Evolutionary conservation across 2,888 invertebrate genomes (phyloP).

Genomic region (Caenorhabditis becei): DNA sequence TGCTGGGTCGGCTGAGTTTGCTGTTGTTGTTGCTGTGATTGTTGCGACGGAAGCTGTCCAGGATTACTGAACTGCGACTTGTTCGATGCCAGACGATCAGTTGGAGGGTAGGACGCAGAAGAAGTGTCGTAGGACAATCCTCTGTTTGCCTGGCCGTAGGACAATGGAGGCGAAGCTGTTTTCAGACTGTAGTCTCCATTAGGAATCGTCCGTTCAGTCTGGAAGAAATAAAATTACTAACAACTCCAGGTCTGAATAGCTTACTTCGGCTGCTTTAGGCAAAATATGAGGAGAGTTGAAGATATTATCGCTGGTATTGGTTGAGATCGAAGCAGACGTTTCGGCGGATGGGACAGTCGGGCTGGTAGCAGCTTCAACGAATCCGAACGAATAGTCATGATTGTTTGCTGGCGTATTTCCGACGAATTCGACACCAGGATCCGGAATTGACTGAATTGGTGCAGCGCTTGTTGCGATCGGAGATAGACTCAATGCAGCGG

Average conservation of each 20-base stretch:
- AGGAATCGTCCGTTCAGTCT: constrained; percentile 49
- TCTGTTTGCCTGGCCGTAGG: constrained; percentile 48
- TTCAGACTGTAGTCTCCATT: constrained; percentile 62
- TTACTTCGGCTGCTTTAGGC: constrained; percentile 57
- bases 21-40: constrained; percentile 51
- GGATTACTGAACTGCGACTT: constrained; percentile 50
- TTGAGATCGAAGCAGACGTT: constrained; percentile 61
- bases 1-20: constrained; percentile 42
- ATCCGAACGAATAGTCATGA: constrained; percentile 68
- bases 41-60: constrained; percentile 47
- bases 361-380: constrained; percentile 61
- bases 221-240: constrained; percentile 17
- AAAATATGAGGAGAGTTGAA: constrained; percentile 55
- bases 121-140: constrained; percentile 61
- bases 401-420: constrained; percentile 57
- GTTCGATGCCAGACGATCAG: constrained; percentile 43
- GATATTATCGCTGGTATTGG: constrained; percentile 46
- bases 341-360: constrained; percentile 55
- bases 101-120: constrained; percentile 55
- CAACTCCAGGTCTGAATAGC: not conserved
- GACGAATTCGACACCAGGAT: constrained; percentile 67
- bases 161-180: constrained; percentile 45
- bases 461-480: constrained; percentile 37
- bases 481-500: constrained; percentile 31
- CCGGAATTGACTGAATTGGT: constrained; percentile 34